Evolutionary conservation across 2,113 vertebrate genomes (phyloP).

Genomic region (Poeciliopsis occidentalis): DNA sequence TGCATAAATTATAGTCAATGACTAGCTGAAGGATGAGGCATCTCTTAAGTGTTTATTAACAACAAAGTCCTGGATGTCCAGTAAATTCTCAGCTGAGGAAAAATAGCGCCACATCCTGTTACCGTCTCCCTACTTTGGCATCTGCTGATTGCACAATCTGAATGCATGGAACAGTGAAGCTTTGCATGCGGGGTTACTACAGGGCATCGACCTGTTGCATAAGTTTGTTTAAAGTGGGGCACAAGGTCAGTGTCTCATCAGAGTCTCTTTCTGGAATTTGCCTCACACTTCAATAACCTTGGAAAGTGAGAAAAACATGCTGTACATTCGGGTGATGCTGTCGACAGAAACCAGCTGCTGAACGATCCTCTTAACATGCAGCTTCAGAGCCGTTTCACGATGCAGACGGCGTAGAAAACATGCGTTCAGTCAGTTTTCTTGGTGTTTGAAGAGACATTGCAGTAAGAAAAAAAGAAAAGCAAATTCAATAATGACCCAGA

Average conservation of each 20-base stretch:
- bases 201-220: constrained; percentile 34
- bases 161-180: background rate
- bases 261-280: constrained; percentile 5
- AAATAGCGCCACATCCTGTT: background rate
- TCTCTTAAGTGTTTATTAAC: background rate
- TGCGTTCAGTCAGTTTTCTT: background rate
- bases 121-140: background rate
- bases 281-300: background rate
- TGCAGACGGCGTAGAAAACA: background rate
- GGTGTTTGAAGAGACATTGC: background rate
- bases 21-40: too few species aligned
- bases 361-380: background rate
- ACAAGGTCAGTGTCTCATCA: constrained; percentile 20
- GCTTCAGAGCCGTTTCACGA: background rate
- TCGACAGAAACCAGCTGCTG: background rate
- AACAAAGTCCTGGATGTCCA: background rate
- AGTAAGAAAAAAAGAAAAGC: background rate
- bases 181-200: constrained; percentile 36
- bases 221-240: constrained; percentile 26
- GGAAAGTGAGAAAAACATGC: background rate
- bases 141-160: constrained; percentile 1
- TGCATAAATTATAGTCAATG: too few species aligned
- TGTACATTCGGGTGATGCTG: background rate
- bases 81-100: background rate
- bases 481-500: background rate